Percentiles rank a stretch among this genome's conserved stretches.
Conservation (phyloP, 2,113 vertebrate genomes). For the Lepisosteus osseus region DNA sequence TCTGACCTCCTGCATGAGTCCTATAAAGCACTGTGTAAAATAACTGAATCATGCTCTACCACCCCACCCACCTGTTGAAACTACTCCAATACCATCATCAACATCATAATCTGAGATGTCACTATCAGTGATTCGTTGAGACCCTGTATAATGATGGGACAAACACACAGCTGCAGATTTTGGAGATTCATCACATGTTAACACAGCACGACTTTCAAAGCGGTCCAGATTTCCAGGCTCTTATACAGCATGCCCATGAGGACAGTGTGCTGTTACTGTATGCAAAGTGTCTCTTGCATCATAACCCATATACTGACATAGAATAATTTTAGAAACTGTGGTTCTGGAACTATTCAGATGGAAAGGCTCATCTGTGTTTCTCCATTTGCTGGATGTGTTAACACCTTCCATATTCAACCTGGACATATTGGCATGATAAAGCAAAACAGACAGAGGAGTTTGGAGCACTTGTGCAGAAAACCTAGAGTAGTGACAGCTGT, state of each 20-base stretch:
- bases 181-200: neutral
- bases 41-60: constrained; percentile 68
- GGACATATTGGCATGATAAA: too few relatives aligned
- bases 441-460: too few relatives aligned
- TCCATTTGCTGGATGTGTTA: too few relatives aligned
- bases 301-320: neutral
- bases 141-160: constrained; percentile 82
- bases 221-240: too few relatives aligned
- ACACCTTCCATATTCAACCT: too few relatives aligned
- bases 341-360: neutral
- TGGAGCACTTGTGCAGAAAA: too few relatives aligned
- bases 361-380: too few relatives aligned
- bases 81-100: constrained; percentile 97
- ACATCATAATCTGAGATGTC: constrained; percentile 90
- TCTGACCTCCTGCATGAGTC: constrained; percentile 59
- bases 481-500: too few relatives aligned
- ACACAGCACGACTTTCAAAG: neutral
- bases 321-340: neutral
- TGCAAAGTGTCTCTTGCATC: neutral
- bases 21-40: constrained; percentile 46
- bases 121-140: constrained; percentile 97
- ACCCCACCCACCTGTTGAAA: constrained; percentile 91
- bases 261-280: neutral
- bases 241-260: neutral
- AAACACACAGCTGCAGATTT: constrained; percentile 71